Conservation (phyloP, 2,888 invertebrate genomes). For the Mylabris sibirica region DNA sequence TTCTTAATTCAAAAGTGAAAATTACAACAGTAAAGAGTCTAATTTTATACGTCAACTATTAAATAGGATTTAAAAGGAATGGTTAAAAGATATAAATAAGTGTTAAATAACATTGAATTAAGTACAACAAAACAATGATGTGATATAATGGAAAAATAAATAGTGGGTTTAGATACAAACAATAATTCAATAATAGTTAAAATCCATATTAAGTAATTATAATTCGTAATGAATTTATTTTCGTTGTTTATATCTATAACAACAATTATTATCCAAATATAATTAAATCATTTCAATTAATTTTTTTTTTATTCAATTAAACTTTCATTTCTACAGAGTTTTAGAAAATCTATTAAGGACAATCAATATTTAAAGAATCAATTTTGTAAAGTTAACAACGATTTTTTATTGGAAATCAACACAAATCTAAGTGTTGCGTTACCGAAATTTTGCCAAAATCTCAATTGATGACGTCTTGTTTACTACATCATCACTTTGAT, state of each 20-base stretch:
- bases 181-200: no score
- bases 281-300: background rate
- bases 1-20: background rate
- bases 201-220: no score
- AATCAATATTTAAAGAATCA: conserved; percentile 2
- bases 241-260: background rate
- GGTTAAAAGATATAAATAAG: background rate
- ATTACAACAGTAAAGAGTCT: background rate
- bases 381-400: background rate
- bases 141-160: background rate
- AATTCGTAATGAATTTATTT: no score
- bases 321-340: background rate
- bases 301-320: background rate
- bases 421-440: background rate
- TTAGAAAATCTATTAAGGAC: background rate
- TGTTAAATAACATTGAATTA: background rate
- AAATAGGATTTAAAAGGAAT: conserved; percentile 1
- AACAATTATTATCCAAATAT: background rate
- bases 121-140: background rate
- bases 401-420: background rate
- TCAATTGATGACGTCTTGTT: background rate
- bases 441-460: background rate
- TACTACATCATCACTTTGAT: background rate
- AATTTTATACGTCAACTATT: background rate
- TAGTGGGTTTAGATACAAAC: background rate